These are phyloP conservation scores for Deroptyus accipitrinus DNA, from an alignment of 2,113 vertebrate species.

Conservation along the genomic window DNA sequence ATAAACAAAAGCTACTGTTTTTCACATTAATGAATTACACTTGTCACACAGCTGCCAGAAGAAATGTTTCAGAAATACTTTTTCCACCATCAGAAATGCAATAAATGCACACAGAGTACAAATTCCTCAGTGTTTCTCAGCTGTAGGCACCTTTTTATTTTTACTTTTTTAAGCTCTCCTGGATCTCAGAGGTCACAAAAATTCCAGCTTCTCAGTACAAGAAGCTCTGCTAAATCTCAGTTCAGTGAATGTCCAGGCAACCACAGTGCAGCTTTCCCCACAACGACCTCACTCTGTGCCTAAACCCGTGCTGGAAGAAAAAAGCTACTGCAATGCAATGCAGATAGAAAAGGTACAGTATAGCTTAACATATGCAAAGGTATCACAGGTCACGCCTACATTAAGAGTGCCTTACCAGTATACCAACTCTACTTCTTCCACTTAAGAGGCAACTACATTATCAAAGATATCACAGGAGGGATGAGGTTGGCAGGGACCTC, in stretches of 20 bases:
- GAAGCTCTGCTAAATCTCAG: not conserved
- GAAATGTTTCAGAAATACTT: not conserved
- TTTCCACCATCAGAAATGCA: not conserved
- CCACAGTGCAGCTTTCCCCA: not conserved
- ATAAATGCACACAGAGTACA: not conserved
- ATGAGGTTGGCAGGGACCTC: not conserved
- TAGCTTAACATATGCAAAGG: not conserved
- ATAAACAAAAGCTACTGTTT: not conserved
- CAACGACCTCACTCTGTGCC: fast-evolving
- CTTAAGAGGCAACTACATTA: not conserved
- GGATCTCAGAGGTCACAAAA: not conserved
- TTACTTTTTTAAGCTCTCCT: not conserved
- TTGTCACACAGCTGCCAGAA: not conserved
- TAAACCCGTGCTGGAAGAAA: not conserved
- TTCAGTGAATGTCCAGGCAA: not conserved
- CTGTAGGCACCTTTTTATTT: not conserved
- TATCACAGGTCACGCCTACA: not conserved
- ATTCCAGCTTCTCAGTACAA: not conserved
- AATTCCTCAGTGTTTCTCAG: not conserved
- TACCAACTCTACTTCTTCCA: not conserved
- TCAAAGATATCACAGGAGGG: not conserved
- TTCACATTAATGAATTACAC: not conserved
- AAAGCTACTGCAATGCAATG: not conserved
- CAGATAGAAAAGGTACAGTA: not conserved
- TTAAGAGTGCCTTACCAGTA: not conserved